Evolutionary conservation across 2,797 vertebrate species (phyloP), one percentile per base, ranked within the genome.

Genomic region (Chiroxiphia lanceolata): DNA sequence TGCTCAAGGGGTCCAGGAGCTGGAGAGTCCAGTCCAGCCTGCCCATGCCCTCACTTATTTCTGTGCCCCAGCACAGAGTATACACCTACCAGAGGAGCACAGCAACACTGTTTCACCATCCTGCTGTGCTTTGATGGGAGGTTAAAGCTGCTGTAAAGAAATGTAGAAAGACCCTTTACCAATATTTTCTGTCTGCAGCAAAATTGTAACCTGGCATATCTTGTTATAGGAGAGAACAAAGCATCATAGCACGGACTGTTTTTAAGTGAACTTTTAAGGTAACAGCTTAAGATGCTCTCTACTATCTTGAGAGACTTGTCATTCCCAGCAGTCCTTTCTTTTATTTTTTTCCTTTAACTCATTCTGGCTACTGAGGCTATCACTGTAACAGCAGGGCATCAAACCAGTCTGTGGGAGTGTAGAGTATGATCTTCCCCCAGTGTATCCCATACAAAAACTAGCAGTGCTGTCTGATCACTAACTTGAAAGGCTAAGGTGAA

Each of bases 21-120:
- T 67, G 26, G 15, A 10, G 33, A 17, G 15, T 42, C 26, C 11
- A 25, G 22, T 74, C 40, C 48, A 47, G 15, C 12, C 25, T n/a
- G 13, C 25, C 38, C 0, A 0, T 22, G 54, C 15, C 38, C 47
- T 21, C 0, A 0, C 25, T 45, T 3, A 0, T 13, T 47, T 10
- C 22, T 1, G 3, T 10, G 6, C 29, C 5, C 47, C 60, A n/a
- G 60, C 0, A 0, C 33, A 27, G 59, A 50, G 29, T 11, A 0
- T 23, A n/a, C 23, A 31, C 7, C 36, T 56, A 11, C 13, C 15
- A 27, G 42, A 10, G 61, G 14, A 89, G 4, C 40, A 23, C 15
- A 48, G 50, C 57, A 71, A 38, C 3, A 1, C 0, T 2, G 4
- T 48, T 65, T 76, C 36, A n/a, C 38, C 16, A 5, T 61, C 33